These are phyloP conservation scores for Aplocera efformata DNA, from an alignment of 2,888 invertebrate species.

Conservation along the genomic window DNA sequence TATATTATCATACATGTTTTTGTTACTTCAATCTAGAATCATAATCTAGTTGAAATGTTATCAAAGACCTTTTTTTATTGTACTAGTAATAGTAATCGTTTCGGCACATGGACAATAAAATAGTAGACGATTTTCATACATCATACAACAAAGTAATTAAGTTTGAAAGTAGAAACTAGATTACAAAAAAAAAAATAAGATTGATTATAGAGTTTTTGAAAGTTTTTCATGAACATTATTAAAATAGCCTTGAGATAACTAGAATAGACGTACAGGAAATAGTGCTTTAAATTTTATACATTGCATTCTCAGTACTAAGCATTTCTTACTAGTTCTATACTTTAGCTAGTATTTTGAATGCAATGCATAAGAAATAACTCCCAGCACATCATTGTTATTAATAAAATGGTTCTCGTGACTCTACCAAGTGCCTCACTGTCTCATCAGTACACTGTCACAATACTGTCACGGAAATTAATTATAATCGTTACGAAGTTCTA, in stretches of 20 bases:
- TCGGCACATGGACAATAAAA: slow-evolving; percentile 29
- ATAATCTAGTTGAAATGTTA: no score
- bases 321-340: neutral
- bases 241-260: slow-evolving; percentile 12
- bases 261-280: slow-evolving; percentile 13
- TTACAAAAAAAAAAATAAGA: slow-evolving; percentile 7
- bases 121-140: slow-evolving; percentile 7
- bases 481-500: slow-evolving; percentile 1
- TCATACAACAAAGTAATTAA: slow-evolving; percentile 11
- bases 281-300: no score
- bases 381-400: slow-evolving; percentile 9
- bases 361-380: slow-evolving; percentile 5
- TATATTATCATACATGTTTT: slow-evolving; percentile 9
- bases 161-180: slow-evolving; percentile 8
- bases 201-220: slow-evolving; percentile 21
- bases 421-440: slow-evolving; percentile 18
- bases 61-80: no score
- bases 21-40: no score
- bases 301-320: slow-evolving; percentile 14
- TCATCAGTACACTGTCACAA: slow-evolving; percentile 12
- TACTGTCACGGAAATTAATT: slow-evolving; percentile 2
- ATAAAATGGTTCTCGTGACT: slow-evolving; percentile 13
- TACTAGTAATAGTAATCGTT: neutral
- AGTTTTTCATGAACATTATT: slow-evolving; percentile 25
- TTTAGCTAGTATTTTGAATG: slow-evolving; percentile 3